Evolutionary conservation across 2,113 vertebrate genomes (phyloP), one percentile per base, ranked within the genome.

Genomic region (Malurus alboscapulatus): DNA sequence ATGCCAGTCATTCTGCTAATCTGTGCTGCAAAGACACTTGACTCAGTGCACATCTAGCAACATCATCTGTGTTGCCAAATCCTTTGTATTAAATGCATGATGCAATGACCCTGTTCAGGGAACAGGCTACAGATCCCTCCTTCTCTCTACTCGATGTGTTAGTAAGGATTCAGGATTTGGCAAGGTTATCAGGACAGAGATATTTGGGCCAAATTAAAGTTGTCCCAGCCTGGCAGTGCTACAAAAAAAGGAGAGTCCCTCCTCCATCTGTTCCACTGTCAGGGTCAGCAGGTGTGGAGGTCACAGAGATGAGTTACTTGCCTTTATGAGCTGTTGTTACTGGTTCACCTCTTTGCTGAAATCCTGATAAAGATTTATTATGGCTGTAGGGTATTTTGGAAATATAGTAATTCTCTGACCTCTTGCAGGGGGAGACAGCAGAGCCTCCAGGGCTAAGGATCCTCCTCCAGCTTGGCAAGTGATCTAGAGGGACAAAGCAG

Each of bases 181-280:
- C 65, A 71, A 44, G 73, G 84, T 72, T 95, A 81, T 44, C 48
- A 72, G 68, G 48, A 78, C 48, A 77, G 73, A 67, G 69, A 22
- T 67, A 67, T 87, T 34, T 7, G 32, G 53, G 69, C 19, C 84
- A 82, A 91, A 89, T 75, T 65, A 74, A 72, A 61, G 62, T 51
- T 88, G 32, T 24, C 76, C 25, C 71, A 83, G 17, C 24, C 51
- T 62, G 72, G 30, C 59, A 72, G 57, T 25, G 44, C 25, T 74
- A 34, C 48, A 59, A n/a, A 38, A 38, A 61, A 75, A 45, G 66
- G 34, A 65, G 18, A 19, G 19, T 85, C 22, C 16, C 12, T 66
- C 6, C 16, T 73, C 27, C 38, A 11, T 17, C 45, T 53, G 30
- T 42, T 75, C 29, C 21, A 16, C 25, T 21, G 6, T 17, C 48